Base-by-base conservation (phyloP, 2,113 vertebrate genomes). In the Pundamilia nyererei region DNA sequence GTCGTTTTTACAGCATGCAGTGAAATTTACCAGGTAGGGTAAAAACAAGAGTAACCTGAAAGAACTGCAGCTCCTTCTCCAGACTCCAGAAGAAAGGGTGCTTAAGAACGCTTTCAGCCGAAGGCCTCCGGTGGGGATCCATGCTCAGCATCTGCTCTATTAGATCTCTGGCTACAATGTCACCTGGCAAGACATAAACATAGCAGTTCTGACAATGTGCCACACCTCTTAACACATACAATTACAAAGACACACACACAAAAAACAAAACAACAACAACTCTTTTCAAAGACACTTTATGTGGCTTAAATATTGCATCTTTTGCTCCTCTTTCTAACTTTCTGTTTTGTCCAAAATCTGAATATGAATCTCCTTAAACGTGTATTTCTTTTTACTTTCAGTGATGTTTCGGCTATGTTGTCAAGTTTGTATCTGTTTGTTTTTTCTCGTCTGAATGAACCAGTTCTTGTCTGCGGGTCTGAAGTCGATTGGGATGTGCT, bases 11-110 rank as follows among this genome's bases (percentile, higher is more conserved):
- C 9, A 81, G 4, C 7, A 47, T 38, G 35, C 4, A 79, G 79
- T 62, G 42, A 53, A 31, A 58, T 4, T 82, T 17, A 33, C 31
- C 4, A 62, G 11, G 13, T 7, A 13, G 4, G 24, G 6, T 42
- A 68, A 70, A 70, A 70, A 70, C 38, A 4, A 24, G 13, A 40
- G 42, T 49, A 15, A 99, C 99, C 98, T 99, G 99, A 84, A 99
- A 99, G 93, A 99, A 99, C 87, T 99, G 98, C 47, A 99, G 97
- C 96, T 99, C 98, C 88, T 98, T 99, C 81, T 99, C 98, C 77
- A 99, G 95, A 87, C 96, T 97, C 99, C 99, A 99, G 92, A 99
- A 99, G 95, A 99, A 99, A 0, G 99, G 98, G 54, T 99, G 98
- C 49, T 98, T 98, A 8, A 99, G 97, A 85, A 99, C 97, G 3